Evolutionary conservation across 1,140 invertebrate species (phyloP), one percentile per base, ranked within the genome.

Genomic region (Drosophila tropicalis): DNA sequence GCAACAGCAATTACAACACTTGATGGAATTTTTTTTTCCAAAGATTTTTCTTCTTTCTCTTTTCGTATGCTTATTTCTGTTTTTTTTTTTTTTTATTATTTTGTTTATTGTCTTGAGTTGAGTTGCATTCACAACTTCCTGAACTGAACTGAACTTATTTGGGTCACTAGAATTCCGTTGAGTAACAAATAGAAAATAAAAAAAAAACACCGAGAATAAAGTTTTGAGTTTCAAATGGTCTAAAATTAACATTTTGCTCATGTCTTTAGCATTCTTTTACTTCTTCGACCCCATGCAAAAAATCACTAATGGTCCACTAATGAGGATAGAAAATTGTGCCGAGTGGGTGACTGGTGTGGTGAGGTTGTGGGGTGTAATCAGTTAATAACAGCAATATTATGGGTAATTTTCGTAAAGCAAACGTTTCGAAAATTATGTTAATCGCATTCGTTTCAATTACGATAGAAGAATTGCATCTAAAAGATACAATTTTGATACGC

Each of bases 371-470:
- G 29, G 29, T 29, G 29, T 57, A 57, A 36, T 34, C 55, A 36
- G 29, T 17, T 32, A 57, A 57, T 57, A 47, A 62, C 36, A 19
- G 58, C 54, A 41, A 57, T 65, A 22, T 36, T 54, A 61, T 67
- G 44, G 25, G 56, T 36, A 58, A 58, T 58, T 58, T 36, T 19
- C 15, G 29, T 29, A 58, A 58, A 36, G 56, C 12, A 62, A 44
- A 62, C 34, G 36, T 62, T 62, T 32, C 25, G 36, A 67, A 81
- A 84, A 89, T 85, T 89, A 90, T 89, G 84, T 89, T 89, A 89
- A 89, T 90, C 85, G 84, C 84, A 89, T 89, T 89, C 84, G 84
- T 79, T 90, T 90, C 85, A 89, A 90, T 90, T 87, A 87, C 81
- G 51, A 7, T 44, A 41, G 58, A 62, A 62, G 39, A 60, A 72